A percentile compares a stretch with the other conserved stretches of the same genome.
Evolutionary conservation across 1,140 invertebrate genomes (phyloP).

Genomic region (Drosophila elegans): DNA sequence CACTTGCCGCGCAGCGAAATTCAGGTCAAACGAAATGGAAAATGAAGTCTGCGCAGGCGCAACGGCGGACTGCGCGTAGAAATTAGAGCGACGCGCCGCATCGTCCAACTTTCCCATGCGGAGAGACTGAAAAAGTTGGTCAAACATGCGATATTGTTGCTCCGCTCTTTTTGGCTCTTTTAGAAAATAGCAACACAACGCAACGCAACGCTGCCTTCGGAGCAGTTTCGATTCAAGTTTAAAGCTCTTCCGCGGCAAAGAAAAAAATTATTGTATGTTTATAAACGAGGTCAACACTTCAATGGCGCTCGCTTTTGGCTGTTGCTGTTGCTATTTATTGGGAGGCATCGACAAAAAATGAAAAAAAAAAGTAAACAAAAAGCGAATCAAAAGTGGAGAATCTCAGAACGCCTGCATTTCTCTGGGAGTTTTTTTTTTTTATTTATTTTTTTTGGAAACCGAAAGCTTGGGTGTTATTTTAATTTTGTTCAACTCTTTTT

Average conservation of each 20-base stretch:
- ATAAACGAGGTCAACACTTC: slow-evolving; percentile 80
- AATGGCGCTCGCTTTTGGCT: slow-evolving; percentile 67
- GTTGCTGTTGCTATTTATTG: slow-evolving; percentile 39
- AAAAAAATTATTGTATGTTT: slow-evolving; percentile 52
- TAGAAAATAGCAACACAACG: slow-evolving; percentile 70
- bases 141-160: slow-evolving; percentile 58
- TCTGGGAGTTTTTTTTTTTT: slow-evolving; percentile 6
- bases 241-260: slow-evolving; percentile 78
- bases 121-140: slow-evolving; percentile 67
- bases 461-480: slow-evolving; percentile 56
- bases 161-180: slow-evolving; percentile 26
- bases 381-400: slow-evolving; percentile 55
- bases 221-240: slow-evolving; percentile 79
- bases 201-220: slow-evolving; percentile 39
- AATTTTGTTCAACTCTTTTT: slow-evolving; percentile 12
- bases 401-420: slow-evolving; percentile 35
- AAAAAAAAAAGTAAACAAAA: slow-evolving; percentile 58
- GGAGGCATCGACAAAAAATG: slow-evolving; percentile 14
- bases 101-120: slow-evolving; percentile 65
- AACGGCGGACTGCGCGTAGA: slow-evolving; percentile 12
- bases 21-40: slow-evolving; percentile 84
- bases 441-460: slow-evolving; percentile 48
- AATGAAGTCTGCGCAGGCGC: slow-evolving; percentile 64
- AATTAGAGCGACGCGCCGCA: slow-evolving; percentile 19
- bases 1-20: slow-evolving; percentile 73